These are phyloP conservation scores for Triplophysa tibetana DNA, from an alignment of 2,113 vertebrate species.

Conservation along the genomic window DNA sequence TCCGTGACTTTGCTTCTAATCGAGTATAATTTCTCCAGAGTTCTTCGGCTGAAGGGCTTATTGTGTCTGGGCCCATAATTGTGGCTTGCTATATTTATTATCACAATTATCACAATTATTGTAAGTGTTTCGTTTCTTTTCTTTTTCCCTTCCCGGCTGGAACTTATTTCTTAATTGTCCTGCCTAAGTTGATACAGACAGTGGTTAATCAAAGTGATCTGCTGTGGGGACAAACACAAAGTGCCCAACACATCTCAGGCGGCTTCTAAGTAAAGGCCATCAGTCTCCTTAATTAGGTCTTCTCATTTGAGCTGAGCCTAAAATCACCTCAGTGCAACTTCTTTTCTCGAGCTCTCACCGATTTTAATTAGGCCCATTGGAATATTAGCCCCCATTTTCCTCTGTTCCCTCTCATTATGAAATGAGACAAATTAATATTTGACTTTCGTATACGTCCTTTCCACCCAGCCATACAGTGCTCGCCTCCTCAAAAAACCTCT, in stretches of 20 bases:
- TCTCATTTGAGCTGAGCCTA: constrained; percentile 81
- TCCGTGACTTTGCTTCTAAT: neutral
- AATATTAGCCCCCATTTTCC: constrained; percentile 84
- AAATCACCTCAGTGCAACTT: constrained; percentile 86
- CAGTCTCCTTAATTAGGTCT: constrained; percentile 92
- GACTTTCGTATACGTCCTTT: constrained; percentile 69
- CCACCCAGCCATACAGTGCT: constrained; percentile 36
- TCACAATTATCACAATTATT: constrained; percentile 16
- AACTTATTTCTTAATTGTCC: constrained; percentile 48
- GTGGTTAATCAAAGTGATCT: constrained; percentile 58
- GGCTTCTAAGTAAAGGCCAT: constrained; percentile 88
- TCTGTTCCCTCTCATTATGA: constrained; percentile 88
- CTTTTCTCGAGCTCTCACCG: constrained; percentile 79
- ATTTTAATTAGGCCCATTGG: constrained; percentile 92
- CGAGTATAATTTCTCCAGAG: neutral
- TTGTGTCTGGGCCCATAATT: neutral
- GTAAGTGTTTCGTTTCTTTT: neutral
- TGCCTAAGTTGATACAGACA: constrained; percentile 58
- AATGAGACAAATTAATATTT: constrained; percentile 80
- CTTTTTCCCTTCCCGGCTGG: neutral
- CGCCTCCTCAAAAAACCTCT: constrained; percentile 52
- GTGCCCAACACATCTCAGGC: constrained; percentile 68
- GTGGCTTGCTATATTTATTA: neutral
- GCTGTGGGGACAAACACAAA: constrained; percentile 74
- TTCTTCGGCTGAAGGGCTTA: neutral